These are phyloP conservation scores for Ectropis grisescens DNA, from an alignment of 1,140 invertebrate genomes.

Conservation along the genomic window DNA sequence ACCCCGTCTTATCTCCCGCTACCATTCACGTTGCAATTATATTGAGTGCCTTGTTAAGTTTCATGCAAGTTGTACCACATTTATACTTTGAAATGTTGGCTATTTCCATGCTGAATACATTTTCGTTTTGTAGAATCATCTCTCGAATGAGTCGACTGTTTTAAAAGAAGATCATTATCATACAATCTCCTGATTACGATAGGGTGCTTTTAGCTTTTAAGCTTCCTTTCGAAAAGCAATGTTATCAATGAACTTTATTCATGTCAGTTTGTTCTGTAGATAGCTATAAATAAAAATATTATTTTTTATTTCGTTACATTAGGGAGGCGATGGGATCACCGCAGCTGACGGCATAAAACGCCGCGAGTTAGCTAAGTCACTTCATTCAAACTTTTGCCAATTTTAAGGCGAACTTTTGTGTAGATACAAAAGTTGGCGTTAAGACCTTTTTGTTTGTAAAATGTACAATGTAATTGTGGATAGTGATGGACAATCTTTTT, in stretches of 20 bases:
- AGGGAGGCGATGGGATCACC: conserved; percentile 44
- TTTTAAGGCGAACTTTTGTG: conserved; percentile 47
- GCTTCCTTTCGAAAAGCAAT: no score
- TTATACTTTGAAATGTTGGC: no score
- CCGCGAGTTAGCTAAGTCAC: conserved; percentile 43
- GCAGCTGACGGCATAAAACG: conserved; percentile 47
- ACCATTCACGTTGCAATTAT: conserved; percentile 12
- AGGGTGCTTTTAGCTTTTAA: no score
- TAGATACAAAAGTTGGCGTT: conserved; percentile 38
- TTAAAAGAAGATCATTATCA: no score
- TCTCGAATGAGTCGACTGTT: no score
- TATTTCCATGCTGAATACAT: no score
- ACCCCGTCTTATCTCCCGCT: conserved; percentile 15
- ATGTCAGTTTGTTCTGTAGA: conserved; percentile 13
- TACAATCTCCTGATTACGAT: no score
- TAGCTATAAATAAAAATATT: conserved; percentile 24
- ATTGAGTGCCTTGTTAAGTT: neutral
- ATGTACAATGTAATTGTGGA: conserved; percentile 25
- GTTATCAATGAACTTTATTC: conserved; percentile 13
- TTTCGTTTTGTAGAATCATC: no score
- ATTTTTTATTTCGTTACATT: conserved; percentile 42
- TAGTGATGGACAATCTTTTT: conserved; percentile 15
- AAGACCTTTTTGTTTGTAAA: conserved; percentile 33
- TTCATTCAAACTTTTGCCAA: conserved; percentile 57
- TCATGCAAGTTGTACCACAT: no score